Conservation (phyloP, 2,797 vertebrate species). For the Eremophila alpestris region DNA sequence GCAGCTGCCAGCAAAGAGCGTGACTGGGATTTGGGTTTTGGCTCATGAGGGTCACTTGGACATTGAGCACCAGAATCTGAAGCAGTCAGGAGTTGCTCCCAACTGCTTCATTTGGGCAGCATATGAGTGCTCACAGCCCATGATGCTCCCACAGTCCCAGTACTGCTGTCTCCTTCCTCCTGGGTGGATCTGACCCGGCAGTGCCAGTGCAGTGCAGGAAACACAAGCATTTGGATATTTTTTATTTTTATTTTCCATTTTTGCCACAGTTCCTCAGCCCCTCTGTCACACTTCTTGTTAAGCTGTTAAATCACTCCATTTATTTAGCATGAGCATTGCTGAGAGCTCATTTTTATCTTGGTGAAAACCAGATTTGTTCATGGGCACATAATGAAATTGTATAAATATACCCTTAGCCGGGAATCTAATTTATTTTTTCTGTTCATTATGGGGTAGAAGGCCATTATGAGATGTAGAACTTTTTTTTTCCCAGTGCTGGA, state of each 20-base stretch:
- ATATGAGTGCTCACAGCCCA: not conserved
- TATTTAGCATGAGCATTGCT: slow-evolving; percentile 82
- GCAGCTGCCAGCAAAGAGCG: not conserved
- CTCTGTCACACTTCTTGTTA: slow-evolving; percentile 75
- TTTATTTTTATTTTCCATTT: slow-evolving; percentile 66
- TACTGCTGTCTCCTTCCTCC: rapidly evolving
- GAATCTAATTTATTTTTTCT: slow-evolving; percentile 88
- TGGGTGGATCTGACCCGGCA: not conserved
- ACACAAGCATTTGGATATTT: not conserved
- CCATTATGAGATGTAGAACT: slow-evolving; percentile 84
- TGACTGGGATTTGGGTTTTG: not conserved
- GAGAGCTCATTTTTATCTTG: slow-evolving; percentile 85
- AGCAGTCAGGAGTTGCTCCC: not conserved
- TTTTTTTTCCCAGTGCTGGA: slow-evolving; percentile 70
- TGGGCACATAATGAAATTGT: slow-evolving; percentile 87
- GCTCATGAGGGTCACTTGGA: rapidly evolving
- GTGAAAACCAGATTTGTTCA: slow-evolving; percentile 82
- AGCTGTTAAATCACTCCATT: slow-evolving; percentile 87
- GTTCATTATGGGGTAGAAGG: slow-evolving; percentile 86
- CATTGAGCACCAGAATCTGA: not conserved
- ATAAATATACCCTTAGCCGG: slow-evolving; percentile 84
- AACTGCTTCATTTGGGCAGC: not conserved
- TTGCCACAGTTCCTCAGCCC: slow-evolving; percentile 78
- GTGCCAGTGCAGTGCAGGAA: not conserved
- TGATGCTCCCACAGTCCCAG: not conserved